These are phyloP conservation scores for Drosophila ficusphila DNA, from an alignment of 1,140 invertebrate species.

Conservation along the genomic window DNA sequence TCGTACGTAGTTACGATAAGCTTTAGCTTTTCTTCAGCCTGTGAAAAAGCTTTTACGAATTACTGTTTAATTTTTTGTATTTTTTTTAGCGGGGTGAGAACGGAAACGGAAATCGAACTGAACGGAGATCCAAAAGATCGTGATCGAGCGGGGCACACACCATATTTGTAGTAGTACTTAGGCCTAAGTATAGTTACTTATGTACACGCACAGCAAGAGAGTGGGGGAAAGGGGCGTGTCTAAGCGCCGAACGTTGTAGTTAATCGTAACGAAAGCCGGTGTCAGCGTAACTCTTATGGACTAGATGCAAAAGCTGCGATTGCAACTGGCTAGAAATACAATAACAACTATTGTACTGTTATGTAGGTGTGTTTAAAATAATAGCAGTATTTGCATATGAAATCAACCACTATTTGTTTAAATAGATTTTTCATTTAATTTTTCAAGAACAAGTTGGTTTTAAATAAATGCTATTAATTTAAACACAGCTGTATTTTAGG, in stretches of 20 bases:
- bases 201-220: slow-evolving; percentile 36
- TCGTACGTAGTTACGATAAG: slow-evolving; percentile 40
- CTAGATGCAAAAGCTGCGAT: slow-evolving; percentile 50
- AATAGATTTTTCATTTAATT: neutral
- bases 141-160: slow-evolving; percentile 36
- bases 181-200: slow-evolving; percentile 25
- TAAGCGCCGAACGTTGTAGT: slow-evolving; percentile 29
- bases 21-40: slow-evolving; percentile 46
- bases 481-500: slow-evolving; percentile 2
- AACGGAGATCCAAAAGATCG: slow-evolving; percentile 25
- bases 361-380: neutral
- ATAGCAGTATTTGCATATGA: neutral
- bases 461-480: neutral
- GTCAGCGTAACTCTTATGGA: slow-evolving; percentile 37
- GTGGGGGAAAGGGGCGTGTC: slow-evolving; percentile 32
- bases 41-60: slow-evolving; percentile 41
- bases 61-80: slow-evolving; percentile 11
- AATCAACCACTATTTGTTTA: neutral
- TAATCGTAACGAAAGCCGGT: slow-evolving; percentile 40
- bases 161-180: slow-evolving; percentile 12
- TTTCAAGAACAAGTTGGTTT: too few relatives aligned
- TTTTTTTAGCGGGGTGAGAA: slow-evolving; percentile 35
- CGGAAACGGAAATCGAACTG: slow-evolving; percentile 26
- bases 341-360: slow-evolving; percentile 34
- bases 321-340: slow-evolving; percentile 40